These are phyloP conservation scores for Merluccius polli DNA, from an alignment of 2,797 vertebrate genomes.

Conservation along the genomic window DNA sequence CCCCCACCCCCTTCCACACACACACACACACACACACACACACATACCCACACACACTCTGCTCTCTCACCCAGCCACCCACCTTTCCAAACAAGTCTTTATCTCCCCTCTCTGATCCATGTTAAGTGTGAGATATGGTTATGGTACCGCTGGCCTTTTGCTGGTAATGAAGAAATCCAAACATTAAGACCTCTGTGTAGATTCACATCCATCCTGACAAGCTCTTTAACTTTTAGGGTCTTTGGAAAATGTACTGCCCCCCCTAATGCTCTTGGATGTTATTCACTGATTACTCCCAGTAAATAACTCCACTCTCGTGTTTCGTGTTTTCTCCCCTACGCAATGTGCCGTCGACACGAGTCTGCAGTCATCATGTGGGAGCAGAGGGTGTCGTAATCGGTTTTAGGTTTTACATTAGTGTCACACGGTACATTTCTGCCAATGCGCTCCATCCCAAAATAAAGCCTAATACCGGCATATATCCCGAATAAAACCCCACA, in stretches of 20 bases:
- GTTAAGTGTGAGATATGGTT: conserved; percentile 29
- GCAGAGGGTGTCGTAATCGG: conserved; percentile 48
- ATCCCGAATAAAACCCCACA: no score
- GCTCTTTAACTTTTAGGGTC: conserved; percentile 57
- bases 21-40: background rate
- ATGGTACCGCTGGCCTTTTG: conserved; percentile 16
- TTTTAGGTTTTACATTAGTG: conserved; percentile 63
- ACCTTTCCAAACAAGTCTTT: conserved; percentile 3
- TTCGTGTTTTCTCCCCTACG: no score
- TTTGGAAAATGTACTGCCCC: conserved; percentile 48
- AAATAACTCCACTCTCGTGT: conserved; percentile 49
- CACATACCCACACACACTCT: background rate
- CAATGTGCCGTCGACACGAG: no score
- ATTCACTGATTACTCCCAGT: conserved; percentile 62
- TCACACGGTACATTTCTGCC: conserved; percentile 28
- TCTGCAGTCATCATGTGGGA: no score
- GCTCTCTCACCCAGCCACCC: background rate
- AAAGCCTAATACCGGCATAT: no score
- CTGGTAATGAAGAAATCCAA: conserved; percentile 36
- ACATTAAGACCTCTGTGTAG: conserved; percentile 35
- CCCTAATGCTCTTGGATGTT: conserved; percentile 58
- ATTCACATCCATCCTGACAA: conserved; percentile 44
- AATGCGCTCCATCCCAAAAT: conserved; percentile 3
- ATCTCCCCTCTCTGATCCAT: conserved; percentile 33
- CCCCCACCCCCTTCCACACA: background rate